Evolutionary conservation across 2,797 vertebrate genomes (phyloP), one percentile per base, ranked within the genome.

Genomic region (Columba guinea): DNA sequence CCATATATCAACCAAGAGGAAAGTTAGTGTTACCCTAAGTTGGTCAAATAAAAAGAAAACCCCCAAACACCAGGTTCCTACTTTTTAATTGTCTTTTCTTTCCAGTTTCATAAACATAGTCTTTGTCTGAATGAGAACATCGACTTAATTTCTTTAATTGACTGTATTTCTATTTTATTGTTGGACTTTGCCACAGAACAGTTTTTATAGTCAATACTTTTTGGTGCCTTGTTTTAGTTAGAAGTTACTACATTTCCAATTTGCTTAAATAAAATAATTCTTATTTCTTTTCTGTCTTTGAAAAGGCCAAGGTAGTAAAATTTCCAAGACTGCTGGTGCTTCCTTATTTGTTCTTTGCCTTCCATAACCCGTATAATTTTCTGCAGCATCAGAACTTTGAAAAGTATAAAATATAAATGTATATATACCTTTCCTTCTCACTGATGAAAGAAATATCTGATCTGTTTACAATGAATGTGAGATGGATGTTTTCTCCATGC

Each of bases 261-360:
- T 26, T 24, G 12, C 17, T 67, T 46, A 9, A 21, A 76, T 81
- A 82, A 56, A 48, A 18, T 8, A 69, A 13, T 18, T 4, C 10
- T 30, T 78, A 63, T 37, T 62, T 77, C 41, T 59, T 34, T 77
- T 80, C 84, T 69, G 18, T 59, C 64, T 92, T 92, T 55, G 56
- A 67, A 92, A 90, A 92, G 65, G 83, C 22, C 60, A 77, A 63
- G 5, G 46, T 39, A 83, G 27, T 86, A 94, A 93, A 92, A 88
- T 81, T 81, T 84, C 56, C 18, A 19, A 84, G 34, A 26, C 35
- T 1, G 1, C 10, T 70, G 26, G 5, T 63, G 13, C 34, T 87
- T 90, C 34, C 28, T 90, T 67, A 53, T 58, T 92, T 65, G 30
- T 53, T 35, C 46, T 79, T 94, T 87, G 60, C 9, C 5, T 89